Base-by-base conservation (phyloP, 2,113 vertebrate genomes). In the Nicator chloris region DNA sequence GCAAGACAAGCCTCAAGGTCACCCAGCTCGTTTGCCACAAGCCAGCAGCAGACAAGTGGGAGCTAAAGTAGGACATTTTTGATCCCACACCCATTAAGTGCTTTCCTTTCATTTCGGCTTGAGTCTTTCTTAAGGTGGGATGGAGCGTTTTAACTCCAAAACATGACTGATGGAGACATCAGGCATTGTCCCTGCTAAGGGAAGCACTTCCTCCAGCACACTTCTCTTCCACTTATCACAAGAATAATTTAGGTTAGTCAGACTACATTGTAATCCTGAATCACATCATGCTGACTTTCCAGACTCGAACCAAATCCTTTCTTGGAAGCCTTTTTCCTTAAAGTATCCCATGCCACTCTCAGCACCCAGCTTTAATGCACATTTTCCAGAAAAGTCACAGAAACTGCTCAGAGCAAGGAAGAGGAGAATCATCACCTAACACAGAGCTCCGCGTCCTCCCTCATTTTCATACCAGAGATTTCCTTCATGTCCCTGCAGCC, bases 1-100 rank as follows among this genome's bases (percentile, higher is more conserved):
- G 87, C 81, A 64, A 82, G 82, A 82, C 27, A 30, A 92, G 86
- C 44, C 80, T 86, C 92, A 94, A 95, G 96, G 94, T 96, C 92
- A 97, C 82, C 7, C 0, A 59, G 95, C 69, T 61, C 11, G 2
- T 61, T 15, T 66, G 72, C 60, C 84, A 84, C 49, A 27, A 7
- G 49, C 87, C 90, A 75, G 73, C 49, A 71, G 56, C 86, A 37
- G 39, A n/a, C 37, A 75, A 85, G 84, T 5, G 69, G 47, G 5
- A 82, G 78, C 82, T 90, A 4, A 60, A 93, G 57, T 0, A 49
- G 78, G 88, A 61, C 31, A 2, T 15, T 63, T 78, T 71, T 53
- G 61, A 85, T 60, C 84, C 33, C 63, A 20, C 0, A 8, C 69
- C 69, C 51, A 23, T 54, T 22, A 59, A 56, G 57, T 4, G 10